Evolutionary conservation across 2,113 vertebrate species (phyloP), one percentile per base, ranked within the genome.

Genomic region (Podarcis cretensis): DNA sequence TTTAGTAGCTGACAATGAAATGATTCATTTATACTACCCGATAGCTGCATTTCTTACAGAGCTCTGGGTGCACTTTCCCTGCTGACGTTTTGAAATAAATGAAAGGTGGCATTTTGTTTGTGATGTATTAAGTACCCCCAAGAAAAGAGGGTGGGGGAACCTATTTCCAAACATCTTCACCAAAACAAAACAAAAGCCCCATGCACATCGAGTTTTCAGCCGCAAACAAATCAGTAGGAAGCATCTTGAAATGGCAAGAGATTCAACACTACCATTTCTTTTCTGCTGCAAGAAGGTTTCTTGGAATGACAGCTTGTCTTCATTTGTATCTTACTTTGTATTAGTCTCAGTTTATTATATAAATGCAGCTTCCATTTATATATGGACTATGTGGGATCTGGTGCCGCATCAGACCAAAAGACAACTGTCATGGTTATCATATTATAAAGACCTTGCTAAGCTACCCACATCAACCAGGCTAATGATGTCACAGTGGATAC

Each of bases 91-190:
- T 89, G 77, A 68, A 91, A 86, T 65, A 57, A 57, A 81, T 37
- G 66, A 71, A 85, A 88, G 54, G 14, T 88, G 74, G 43, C 54
- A 75, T 43, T 59, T 86, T 86, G 21, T 85, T 88, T 84, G 20
- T 90, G 89, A 69, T 25, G 37, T 81, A 68, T 20, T 18, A 35
- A 81, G 40, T 78, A 77, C 25, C 32, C 48, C 88, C n/a, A 6
- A 75, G 82, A 92, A 81, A 90, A 25, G 35, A 69, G 54, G 69
- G 35, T 20, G 48, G 90, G 86, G 2, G 6, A n/a, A 86, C 89
- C n/a, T 27, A 85, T 91, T 73, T 90, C 92, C 80, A 94, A 92
- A 89, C 54, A 73, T 89, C 95, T 93, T 85, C 89, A 35, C 83
- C 85, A 87, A 12, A 93, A 86, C 85, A 7, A 25, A 74, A 20